A percentile compares a stretch with the other conserved stretches of the same genome.
Evolutionary conservation across 2,113 vertebrate species (phyloP).

Genomic region (Cryptotis parvus): DNA sequence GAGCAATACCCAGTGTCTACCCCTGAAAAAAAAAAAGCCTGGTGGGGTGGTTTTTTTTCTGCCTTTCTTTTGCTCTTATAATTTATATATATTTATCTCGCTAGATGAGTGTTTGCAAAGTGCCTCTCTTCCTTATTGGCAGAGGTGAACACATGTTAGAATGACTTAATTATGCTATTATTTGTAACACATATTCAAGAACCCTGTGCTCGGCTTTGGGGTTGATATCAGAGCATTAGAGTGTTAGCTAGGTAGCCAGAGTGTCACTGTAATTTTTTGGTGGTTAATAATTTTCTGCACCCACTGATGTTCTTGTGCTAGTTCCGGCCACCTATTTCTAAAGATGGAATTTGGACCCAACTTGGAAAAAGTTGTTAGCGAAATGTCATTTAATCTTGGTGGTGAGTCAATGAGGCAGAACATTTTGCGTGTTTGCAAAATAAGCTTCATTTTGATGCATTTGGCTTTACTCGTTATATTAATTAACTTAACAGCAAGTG

Average conservation of each 20-base stretch:
- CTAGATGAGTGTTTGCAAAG: neutral
- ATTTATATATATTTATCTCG: neutral
- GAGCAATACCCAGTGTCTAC: too few species aligned
- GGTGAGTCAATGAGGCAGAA: constrained; percentile 82
- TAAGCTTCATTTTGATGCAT: constrained; percentile 85
- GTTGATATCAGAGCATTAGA: neutral
- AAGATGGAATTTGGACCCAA: constrained; percentile 68
- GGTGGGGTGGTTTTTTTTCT: too few species aligned
- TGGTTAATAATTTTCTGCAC: neutral
- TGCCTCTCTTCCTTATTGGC: neutral
- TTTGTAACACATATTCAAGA: neutral
- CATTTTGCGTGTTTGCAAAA: constrained; percentile 86
- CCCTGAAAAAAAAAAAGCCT: too few species aligned
- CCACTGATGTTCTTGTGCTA: neutral
- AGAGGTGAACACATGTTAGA: neutral
- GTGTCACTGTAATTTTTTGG: neutral
- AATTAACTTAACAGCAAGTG: constrained; percentile 87
- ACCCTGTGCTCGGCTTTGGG: neutral
- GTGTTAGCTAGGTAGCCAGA: neutral
- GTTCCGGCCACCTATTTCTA: neutral
- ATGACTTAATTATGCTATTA: neutral
- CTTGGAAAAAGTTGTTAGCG: constrained; percentile 79
- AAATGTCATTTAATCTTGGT: constrained; percentile 84
- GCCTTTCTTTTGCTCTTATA: neutral
- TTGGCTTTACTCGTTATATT: constrained; percentile 87